phyloP scores from a whole-genome alignment of 2,113 vertebrate genomes.

The Callocephalon fimbriatum region DNA sequence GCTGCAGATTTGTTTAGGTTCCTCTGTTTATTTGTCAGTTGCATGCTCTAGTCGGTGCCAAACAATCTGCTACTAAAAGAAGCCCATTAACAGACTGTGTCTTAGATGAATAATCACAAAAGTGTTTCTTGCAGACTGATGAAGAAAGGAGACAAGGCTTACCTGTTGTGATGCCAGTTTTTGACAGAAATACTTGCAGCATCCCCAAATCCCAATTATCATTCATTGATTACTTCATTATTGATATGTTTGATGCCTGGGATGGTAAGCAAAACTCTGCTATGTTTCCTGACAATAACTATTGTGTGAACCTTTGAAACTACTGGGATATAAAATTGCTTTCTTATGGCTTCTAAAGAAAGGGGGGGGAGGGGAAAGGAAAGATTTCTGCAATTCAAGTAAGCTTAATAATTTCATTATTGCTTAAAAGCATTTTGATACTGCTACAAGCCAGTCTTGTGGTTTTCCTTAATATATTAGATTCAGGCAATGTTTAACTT shows the following conservation, averaged over 20 bases:
- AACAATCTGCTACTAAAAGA: neutral
- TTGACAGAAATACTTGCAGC: conserved; percentile 97
- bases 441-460: neutral
- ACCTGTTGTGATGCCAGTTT: conserved; percentile 97
- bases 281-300: neutral
- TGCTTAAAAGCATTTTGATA: neutral
- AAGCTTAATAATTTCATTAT: conserved; percentile 17
- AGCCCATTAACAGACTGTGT: neutral
- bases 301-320: neutral
- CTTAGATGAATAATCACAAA: neutral
- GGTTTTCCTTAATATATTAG: neutral
- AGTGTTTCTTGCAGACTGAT: conserved; percentile 85
- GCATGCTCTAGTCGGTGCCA: neutral
- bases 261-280: conserved; percentile 85
- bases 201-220: conserved; percentile 98
- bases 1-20: neutral
- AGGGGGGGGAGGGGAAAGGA: neutral
- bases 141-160: conserved; percentile 93
- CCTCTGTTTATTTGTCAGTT: neutral
- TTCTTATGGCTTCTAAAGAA: neutral
- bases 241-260: conserved; percentile 98
- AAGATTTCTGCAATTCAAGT: neutral
- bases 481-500: neutral
- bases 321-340: neutral
- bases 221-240: conserved; percentile 99